Percentiles rank a stretch among this genome's conserved stretches.
phyloP scores from a whole-genome alignment of 2,888 invertebrate genomes.

The Stenoptilia bipunctidactyla region DNA sequence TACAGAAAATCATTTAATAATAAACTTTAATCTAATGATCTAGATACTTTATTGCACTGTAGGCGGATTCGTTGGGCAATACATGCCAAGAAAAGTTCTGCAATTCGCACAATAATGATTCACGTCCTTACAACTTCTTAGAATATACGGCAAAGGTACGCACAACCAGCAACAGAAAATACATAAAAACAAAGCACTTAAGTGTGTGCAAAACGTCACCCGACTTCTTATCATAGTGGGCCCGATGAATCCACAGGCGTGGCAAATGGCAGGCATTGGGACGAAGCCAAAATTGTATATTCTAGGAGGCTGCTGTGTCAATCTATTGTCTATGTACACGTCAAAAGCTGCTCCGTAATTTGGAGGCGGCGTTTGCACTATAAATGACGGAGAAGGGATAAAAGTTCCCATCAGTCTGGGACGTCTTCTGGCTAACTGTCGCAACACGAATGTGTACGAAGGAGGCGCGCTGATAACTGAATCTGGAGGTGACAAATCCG shows the following conservation, averaged over 20 bases:
- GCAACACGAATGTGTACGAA: constrained; percentile 54
- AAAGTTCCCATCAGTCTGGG: constrained; percentile 56
- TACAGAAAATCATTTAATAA: no score
- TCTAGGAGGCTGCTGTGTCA: constrained; percentile 33
- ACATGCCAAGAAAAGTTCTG: constrained; percentile 48
- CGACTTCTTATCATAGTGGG: constrained; percentile 39
- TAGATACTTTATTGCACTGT: constrained; percentile 20
- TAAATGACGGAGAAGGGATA: constrained; percentile 54
- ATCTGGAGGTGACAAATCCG: constrained; percentile 41
- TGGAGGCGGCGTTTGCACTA: constrained; percentile 53
- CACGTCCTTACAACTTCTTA: constrained; percentile 58
- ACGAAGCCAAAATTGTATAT: constrained; percentile 42
- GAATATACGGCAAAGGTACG: constrained; percentile 49
- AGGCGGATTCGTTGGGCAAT: constrained; percentile 46
- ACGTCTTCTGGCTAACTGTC: constrained; percentile 45
- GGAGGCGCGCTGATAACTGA: constrained; percentile 55
- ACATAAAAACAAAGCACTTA: constrained; percentile 47
- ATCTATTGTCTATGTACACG: constrained; percentile 43
- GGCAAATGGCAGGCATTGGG: constrained; percentile 43
- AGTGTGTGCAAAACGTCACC: constrained; percentile 51
- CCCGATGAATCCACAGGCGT: constrained; percentile 49
- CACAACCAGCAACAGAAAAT: constrained; percentile 60
- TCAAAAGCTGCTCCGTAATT: constrained; percentile 56
- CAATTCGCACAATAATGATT: constrained; percentile 60
- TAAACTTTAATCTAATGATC: no score